Conservation (phyloP, 2,888 invertebrate species). For the Cerastoderma edule region DNA sequence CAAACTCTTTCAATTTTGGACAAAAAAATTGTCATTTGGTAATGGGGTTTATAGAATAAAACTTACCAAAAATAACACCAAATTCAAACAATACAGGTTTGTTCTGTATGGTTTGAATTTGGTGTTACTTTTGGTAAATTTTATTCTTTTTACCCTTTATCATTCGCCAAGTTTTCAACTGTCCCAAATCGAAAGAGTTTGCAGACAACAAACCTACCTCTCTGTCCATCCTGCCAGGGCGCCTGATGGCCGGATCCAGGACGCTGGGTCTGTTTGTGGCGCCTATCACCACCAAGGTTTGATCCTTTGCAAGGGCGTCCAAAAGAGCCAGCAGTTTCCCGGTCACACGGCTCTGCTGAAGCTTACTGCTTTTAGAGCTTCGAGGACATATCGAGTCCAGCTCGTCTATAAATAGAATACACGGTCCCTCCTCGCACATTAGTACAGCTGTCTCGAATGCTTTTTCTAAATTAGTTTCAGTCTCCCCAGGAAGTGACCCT, state of each 20-base stretch:
- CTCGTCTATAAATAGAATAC: conserved; percentile 84
- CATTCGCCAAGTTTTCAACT: no score
- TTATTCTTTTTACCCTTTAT: no score
- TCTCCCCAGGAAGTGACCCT: conserved; percentile 86
- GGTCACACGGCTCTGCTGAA: conserved; percentile 83
- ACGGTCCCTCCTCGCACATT: conserved; percentile 82
- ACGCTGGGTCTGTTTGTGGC: conserved; percentile 85
- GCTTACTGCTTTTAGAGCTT: conserved; percentile 55
- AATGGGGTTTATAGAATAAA: no score
- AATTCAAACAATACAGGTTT: no score
- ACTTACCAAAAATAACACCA: no score
- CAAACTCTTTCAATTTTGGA: no score
- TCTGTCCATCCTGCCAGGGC: conserved; percentile 86
- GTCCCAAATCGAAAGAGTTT: no score
- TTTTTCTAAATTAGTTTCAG: conserved; percentile 84
- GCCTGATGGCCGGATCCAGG: conserved; percentile 85
- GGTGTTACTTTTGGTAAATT: no score
- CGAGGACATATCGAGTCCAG: conserved; percentile 80
- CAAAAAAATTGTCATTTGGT: no score
- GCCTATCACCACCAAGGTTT: conserved; percentile 85
- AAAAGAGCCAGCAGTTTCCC: conserved; percentile 85
- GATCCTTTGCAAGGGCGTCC: conserved; percentile 83
- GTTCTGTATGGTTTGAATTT: no score
- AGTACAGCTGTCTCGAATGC: conserved; percentile 84
- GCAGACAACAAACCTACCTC: no score